phyloP scores from a whole-genome alignment of 2,113 vertebrate genomes.

The Candoia aspera region DNA sequence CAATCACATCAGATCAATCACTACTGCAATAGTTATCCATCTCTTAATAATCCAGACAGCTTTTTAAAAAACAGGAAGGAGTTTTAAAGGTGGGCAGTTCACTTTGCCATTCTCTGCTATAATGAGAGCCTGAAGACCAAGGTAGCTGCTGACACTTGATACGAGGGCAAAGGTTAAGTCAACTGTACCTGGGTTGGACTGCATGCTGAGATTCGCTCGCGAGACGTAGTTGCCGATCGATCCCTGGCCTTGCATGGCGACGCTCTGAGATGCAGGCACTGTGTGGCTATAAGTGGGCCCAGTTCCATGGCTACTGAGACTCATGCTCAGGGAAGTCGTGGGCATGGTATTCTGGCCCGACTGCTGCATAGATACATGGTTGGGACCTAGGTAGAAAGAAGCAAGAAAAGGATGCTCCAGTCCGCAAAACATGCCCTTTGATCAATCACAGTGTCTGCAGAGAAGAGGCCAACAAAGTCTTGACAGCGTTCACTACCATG shows the following conservation, averaged over 20 bases:
- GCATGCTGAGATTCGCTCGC: constrained; percentile 93
- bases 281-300: constrained; percentile 86
- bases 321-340: constrained; percentile 87
- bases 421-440: neutral
- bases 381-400: constrained; percentile 77
- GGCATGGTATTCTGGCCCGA: constrained; percentile 84
- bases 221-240: constrained; percentile 86
- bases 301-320: constrained; percentile 81
- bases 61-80: too few species aligned
- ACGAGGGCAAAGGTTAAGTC: neutral
- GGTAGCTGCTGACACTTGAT: too few species aligned
- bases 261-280: constrained; percentile 83
- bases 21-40: too few species aligned
- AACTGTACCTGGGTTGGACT: constrained; percentile 87
- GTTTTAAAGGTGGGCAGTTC: too few species aligned
- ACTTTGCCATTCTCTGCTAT: too few species aligned
- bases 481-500: too few species aligned
- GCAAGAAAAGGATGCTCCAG: neutral
- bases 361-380: constrained; percentile 89
- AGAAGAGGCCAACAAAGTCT: neutral
- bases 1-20: too few species aligned
- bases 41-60: too few species aligned
- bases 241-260: constrained; percentile 86
- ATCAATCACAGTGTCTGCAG: neutral
- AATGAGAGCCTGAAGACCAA: neutral